These are phyloP conservation scores for Micromussa lordhowensis DNA, from an alignment of 92 coral and sea anemone species.

Conservation along the genomic window DNA sequence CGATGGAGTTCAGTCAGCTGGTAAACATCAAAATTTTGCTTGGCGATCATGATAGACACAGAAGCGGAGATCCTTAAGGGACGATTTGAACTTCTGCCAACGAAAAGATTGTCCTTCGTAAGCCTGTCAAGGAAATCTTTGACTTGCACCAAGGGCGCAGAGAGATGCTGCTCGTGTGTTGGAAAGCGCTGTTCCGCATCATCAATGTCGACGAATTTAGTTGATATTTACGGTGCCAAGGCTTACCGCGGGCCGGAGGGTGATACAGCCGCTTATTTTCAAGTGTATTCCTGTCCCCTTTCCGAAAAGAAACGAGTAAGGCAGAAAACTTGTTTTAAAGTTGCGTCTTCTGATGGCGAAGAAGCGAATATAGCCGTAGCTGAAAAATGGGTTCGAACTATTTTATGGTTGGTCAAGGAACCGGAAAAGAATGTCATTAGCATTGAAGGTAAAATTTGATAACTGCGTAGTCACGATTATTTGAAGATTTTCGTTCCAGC, in stretches of 20 bases:
- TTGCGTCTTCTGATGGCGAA: slow-evolving; percentile 62
- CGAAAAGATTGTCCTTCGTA: slow-evolving; percentile 48
- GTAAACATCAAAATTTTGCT: background rate
- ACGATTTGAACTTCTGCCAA: slow-evolving; percentile 73
- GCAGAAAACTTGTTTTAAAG: slow-evolving; percentile 71
- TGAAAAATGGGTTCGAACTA: slow-evolving; percentile 83
- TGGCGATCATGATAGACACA: slow-evolving; percentile 10
- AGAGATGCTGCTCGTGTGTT: slow-evolving; percentile 2
- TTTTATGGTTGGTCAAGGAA: slow-evolving; percentile 78
- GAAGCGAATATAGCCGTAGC: slow-evolving; percentile 66
- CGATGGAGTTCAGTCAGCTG: background rate
- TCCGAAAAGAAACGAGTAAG: slow-evolving; percentile 53
- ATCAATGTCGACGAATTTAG: slow-evolving; percentile 3
- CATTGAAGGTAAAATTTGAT: slow-evolving; percentile 71
- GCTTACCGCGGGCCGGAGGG: slow-evolving; percentile 61
- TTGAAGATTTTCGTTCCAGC: background rate
- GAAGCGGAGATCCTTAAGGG: slow-evolving; percentile 67
- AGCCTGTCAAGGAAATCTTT: slow-evolving; percentile 46
- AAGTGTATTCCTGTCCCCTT: slow-evolving; percentile 74
- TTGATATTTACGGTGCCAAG: slow-evolving; percentile 83
- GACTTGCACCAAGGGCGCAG: background rate
- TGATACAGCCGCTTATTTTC: slow-evolving; percentile 73
- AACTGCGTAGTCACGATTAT: background rate
- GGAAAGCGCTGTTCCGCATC: slow-evolving; percentile 19
- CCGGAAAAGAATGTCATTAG: slow-evolving; percentile 45